Conservation (phyloP, 2,113 vertebrate species). For the Hydropotes inermis region DNA sequence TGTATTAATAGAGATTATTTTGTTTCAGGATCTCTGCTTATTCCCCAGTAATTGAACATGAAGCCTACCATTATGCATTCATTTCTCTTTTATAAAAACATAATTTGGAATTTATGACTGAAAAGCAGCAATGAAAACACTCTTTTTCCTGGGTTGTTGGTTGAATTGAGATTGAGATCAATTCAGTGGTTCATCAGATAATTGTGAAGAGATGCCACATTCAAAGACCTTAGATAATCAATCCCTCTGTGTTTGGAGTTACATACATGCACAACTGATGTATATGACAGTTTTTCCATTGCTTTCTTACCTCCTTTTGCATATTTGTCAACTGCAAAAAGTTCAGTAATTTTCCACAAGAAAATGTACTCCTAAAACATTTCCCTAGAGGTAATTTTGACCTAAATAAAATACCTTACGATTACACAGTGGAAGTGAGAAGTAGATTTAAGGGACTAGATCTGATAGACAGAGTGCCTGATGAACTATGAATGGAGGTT, state of each 20-base stretch:
- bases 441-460: neutral
- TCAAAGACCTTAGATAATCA: neutral
- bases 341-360: conserved; percentile 37
- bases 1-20: neutral
- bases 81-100: conserved; percentile 35
- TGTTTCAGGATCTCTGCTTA: neutral
- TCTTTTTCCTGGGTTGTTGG: neutral
- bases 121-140: conserved; percentile 13
- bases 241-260: neutral
- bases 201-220: neutral
- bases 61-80: neutral
- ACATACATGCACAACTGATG: neutral
- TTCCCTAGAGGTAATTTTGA: neutral
- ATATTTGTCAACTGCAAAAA: conserved; percentile 33
- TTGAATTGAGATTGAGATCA: conserved; percentile 47
- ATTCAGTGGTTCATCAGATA: conserved; percentile 38
- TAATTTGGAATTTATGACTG: conserved; percentile 23
- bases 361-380: neutral
- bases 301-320: neutral
- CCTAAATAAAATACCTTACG: neutral
- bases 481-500: neutral
- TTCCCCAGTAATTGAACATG: neutral
- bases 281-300: neutral
- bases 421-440: neutral
- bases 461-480: neutral